These are phyloP conservation scores for Margarornis squamiger DNA, from an alignment of 2,797 vertebrate genomes.

Conservation along the genomic window DNA sequence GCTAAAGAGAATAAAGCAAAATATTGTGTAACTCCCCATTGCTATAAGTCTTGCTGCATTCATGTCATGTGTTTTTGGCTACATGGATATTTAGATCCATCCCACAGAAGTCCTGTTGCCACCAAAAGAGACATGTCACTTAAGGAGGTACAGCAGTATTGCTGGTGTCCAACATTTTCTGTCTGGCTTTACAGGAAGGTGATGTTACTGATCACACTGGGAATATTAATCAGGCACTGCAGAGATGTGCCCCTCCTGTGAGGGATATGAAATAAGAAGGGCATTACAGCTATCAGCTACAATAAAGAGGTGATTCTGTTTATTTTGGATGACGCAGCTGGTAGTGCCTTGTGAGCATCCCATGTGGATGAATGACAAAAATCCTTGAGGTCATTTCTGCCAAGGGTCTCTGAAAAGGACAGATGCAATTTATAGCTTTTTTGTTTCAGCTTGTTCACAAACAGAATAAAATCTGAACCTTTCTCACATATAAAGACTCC, in stretches of 20 bases:
- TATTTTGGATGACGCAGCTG: neutral
- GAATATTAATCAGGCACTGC: slow-evolving; percentile 2
- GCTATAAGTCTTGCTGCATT: neutral
- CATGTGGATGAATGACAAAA: neutral
- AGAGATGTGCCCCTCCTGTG: neutral
- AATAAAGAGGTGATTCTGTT: neutral
- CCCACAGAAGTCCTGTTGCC: rapidly evolving
- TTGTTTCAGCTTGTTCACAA: neutral
- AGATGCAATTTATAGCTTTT: neutral
- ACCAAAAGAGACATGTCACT: neutral
- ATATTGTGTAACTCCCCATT: neutral
- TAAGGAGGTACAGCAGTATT: neutral
- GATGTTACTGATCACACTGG: neutral
- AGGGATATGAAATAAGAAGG: neutral
- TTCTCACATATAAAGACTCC: neutral
- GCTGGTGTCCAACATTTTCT: neutral
- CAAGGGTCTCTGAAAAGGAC: neutral
- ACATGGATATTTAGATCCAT: neutral
- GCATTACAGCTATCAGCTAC: neutral
- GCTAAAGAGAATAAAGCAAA: neutral
- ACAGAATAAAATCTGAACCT: neutral
- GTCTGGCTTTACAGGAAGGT: neutral
- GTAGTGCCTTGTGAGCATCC: neutral
- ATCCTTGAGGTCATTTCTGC: neutral
- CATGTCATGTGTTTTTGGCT: neutral